phyloP scores from a whole-genome alignment of 2,888 invertebrate genomes.

The Thecophora atra region DNA sequence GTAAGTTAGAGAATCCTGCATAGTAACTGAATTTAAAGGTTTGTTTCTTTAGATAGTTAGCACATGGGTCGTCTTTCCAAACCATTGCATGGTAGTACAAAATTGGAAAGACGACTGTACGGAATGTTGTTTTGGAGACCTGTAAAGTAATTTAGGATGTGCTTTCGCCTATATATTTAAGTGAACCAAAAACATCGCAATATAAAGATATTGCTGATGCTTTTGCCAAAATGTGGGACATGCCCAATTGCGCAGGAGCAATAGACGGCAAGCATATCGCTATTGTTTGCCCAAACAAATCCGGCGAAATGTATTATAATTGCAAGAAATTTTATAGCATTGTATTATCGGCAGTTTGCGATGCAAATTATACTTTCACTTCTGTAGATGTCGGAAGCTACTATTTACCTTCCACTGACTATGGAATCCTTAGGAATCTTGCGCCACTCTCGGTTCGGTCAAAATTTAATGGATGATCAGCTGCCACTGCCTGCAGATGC shows the following conservation, averaged over 20 bases:
- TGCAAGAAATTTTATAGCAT: conserved; percentile 55
- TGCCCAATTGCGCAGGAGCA: neutral
- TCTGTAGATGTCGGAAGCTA: too few relatives aligned
- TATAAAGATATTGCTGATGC: too few relatives aligned
- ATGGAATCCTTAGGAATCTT: neutral
- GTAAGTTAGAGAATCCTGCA: too few relatives aligned
- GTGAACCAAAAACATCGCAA: too few relatives aligned
- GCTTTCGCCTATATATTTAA: conserved; percentile 7
- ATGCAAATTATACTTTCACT: neutral
- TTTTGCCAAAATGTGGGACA: too few relatives aligned
- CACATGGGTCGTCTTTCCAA: too few relatives aligned
- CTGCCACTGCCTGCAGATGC: neutral
- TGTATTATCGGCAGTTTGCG: conserved; percentile 42
- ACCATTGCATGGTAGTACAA: conserved; percentile 4
- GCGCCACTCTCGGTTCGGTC: conserved; percentile 35
- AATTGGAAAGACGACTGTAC: neutral
- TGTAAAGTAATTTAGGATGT: conserved; percentile 9
- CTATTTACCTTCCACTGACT: neutral
- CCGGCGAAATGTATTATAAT: conserved; percentile 50
- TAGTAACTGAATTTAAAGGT: too few relatives aligned
- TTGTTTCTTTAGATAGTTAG: too few relatives aligned
- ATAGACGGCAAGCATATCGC: neutral
- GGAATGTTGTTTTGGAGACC: neutral
- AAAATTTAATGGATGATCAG: conserved; percentile 41
- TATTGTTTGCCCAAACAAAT: neutral